A percentile compares a stretch with the other conserved stretches of the same genome.
phyloP scores from a whole-genome alignment of 2,113 vertebrate genomes.

The Apteryx mantelli region DNA sequence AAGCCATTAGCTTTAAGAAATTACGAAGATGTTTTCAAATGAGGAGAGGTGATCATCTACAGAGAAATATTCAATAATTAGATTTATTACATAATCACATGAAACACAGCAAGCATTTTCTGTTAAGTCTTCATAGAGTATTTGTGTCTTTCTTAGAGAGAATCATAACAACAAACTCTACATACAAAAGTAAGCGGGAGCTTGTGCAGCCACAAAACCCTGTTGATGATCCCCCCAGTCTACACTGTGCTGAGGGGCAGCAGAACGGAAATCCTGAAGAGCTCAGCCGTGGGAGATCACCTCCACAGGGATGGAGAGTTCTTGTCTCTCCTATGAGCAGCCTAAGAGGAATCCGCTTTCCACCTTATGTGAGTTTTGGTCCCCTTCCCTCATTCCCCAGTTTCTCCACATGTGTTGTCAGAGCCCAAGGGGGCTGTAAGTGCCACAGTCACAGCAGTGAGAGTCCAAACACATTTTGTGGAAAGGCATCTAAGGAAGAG shows the following conservation, averaged over 20 bases:
- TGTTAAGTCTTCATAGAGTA: not conserved
- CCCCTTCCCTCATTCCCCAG: not conserved
- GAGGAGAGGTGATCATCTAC: not conserved
- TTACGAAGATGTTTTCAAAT: not conserved
- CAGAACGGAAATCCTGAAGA: not conserved
- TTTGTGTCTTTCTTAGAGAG: not conserved
- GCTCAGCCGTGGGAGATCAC: not conserved
- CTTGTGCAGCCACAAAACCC: not conserved
- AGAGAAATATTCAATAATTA: not conserved
- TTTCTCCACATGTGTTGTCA: not conserved
- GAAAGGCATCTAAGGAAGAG: not conserved
- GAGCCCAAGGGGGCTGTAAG: not conserved
- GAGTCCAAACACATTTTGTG: not conserved
- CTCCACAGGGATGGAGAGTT: not conserved
- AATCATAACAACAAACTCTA: not conserved
- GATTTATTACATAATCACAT: not conserved
- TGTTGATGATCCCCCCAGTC: not conserved
- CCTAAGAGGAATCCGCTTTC: not conserved
- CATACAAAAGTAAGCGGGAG: fast-evolving
- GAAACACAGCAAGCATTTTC: not conserved
- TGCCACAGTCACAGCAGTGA: not conserved
- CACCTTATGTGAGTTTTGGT: not conserved
- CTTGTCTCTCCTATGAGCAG: not conserved
- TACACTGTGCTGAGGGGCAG: not conserved
- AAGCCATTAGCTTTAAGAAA: not conserved